phyloP scores from a whole-genome alignment of 2,888 invertebrate genomes.

The Drosophila kambysellisi region DNA sequence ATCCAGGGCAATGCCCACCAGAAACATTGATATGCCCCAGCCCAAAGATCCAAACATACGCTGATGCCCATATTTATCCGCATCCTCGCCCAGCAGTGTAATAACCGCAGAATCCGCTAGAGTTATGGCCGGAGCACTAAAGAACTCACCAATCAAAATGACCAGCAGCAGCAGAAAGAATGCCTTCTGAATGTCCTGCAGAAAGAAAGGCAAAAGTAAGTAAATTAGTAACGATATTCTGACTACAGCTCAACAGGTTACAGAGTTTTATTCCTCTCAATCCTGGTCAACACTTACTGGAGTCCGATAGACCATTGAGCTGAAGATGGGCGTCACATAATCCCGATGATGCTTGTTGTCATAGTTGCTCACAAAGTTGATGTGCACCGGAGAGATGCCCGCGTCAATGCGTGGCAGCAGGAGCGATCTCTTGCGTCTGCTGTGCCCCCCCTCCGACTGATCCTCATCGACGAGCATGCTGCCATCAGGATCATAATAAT shows the following conservation, averaged over 20 bases:
- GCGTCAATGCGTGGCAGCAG: slow-evolving; percentile 82
- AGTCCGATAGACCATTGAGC: slow-evolving; percentile 95
- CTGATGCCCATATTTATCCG: slow-evolving; percentile 96
- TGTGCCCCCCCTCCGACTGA: slow-evolving; percentile 59
- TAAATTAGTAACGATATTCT: not conserved
- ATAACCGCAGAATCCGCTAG: slow-evolving; percentile 97
- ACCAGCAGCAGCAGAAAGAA: slow-evolving; percentile 97
- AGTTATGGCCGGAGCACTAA: slow-evolving; percentile 97
- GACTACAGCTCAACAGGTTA: not conserved
- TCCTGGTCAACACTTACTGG: slow-evolving; percentile 76
- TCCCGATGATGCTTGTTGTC: slow-evolving; percentile 89
- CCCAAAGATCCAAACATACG: slow-evolving; percentile 99
- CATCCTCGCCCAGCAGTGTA: slow-evolving; percentile 94
- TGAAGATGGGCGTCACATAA: slow-evolving; percentile 96
- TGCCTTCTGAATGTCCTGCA: slow-evolving; percentile 95
- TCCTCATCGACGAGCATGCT: slow-evolving; percentile 39
- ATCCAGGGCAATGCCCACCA: slow-evolving; percentile 96
- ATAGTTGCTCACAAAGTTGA: slow-evolving; percentile 91
- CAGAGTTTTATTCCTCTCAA: not conserved
- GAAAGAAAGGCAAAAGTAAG: not conserved
- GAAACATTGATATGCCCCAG: slow-evolving; percentile 99
- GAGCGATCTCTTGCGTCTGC: slow-evolving; percentile 75
- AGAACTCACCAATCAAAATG: slow-evolving; percentile 98
- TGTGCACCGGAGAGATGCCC: slow-evolving; percentile 89
- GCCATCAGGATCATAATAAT: slow-evolving; percentile 24